A percentile compares a stretch with the other conserved stretches of the same genome.
Evolutionary conservation across 2,113 vertebrate genomes (phyloP).

Genomic region (Ellobius talpinus): DNA sequence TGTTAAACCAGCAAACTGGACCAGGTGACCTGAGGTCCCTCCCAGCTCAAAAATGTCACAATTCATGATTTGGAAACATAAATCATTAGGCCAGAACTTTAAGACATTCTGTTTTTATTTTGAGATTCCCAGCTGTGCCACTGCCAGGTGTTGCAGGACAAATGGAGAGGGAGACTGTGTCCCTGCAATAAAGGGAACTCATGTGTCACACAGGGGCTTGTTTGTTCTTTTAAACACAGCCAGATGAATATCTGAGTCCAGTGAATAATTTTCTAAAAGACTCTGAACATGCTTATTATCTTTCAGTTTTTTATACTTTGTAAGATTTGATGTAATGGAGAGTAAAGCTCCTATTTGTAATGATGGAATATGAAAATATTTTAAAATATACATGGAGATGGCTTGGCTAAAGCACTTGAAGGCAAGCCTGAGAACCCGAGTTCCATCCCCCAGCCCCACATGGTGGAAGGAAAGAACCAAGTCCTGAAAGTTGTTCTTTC

Average conservation of each 20-base stretch:
- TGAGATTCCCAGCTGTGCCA: not conserved
- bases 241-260: not conserved
- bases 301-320: not conserved
- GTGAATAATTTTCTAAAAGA: not conserved
- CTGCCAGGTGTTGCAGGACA: not conserved
- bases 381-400: not conserved
- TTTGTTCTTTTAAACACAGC: not conserved
- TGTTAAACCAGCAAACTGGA: not conserved
- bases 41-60: not conserved
- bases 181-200: not conserved
- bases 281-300: not conserved
- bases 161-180: not conserved
- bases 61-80: slow-evolving; percentile 22
- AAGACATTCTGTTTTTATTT: not conserved
- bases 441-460: not conserved
- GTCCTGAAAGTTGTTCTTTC: not conserved
- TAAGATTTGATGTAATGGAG: not conserved
- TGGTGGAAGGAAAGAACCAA: not conserved
- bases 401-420: not conserved
- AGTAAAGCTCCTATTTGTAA: not conserved
- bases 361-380: not conserved
- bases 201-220: not conserved
- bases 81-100: not conserved
- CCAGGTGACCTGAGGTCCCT: not conserved
- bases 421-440: not conserved